Base-by-base conservation (phyloP, 2,797 vertebrate species). In the Labroides dimidiatus region DNA sequence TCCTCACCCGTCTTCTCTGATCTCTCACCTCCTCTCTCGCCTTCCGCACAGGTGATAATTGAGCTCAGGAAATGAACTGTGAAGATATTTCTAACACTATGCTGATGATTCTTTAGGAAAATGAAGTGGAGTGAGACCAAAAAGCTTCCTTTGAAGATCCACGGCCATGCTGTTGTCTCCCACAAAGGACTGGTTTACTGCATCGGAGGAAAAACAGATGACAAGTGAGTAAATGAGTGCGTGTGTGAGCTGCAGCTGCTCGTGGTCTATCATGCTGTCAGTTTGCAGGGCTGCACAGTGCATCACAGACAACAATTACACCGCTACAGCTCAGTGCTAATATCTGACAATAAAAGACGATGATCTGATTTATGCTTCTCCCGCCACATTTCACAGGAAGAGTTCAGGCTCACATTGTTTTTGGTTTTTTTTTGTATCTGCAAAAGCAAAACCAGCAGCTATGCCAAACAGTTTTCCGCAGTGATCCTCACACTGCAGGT, bases 121-220 rank as follows among this genome's bases (percentile, higher is more conserved):
- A 89, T 96, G 91, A 97, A 91, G 90, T 99, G 98, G 98, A 96
- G 80, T 0, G 97, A 99, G 89, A 91, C 93, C 43, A 99, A 98
- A 89, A 97, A 96, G 75, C 95, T 99, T 72, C 97, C 98, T 43
- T 88, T 98, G 81, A 98, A 95, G 94, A 94, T 99, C 75, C 98
- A 99, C 11, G 98, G 98, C 27, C 98, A 99, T 10, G 92, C 95
- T 74, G 96, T 97, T n/a, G 63, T 97, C 79, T 98, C 97, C 75
- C 92, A 97, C 88, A 96, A 96, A 60, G 96, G 95, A 47, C 17
- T 96, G 78, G 91, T 99, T 75, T 99, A 98, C 89, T 95, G 95
- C 91, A 93, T 99, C 14, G 98, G 98, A n/a, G 98, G 98, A 80
- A 99, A 99, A 92, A 98, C 97, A 36, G 97, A 99, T 78, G 97